phyloP scores from a whole-genome alignment of 2,113 vertebrate species.

The Entelurus aequoreus region DNA sequence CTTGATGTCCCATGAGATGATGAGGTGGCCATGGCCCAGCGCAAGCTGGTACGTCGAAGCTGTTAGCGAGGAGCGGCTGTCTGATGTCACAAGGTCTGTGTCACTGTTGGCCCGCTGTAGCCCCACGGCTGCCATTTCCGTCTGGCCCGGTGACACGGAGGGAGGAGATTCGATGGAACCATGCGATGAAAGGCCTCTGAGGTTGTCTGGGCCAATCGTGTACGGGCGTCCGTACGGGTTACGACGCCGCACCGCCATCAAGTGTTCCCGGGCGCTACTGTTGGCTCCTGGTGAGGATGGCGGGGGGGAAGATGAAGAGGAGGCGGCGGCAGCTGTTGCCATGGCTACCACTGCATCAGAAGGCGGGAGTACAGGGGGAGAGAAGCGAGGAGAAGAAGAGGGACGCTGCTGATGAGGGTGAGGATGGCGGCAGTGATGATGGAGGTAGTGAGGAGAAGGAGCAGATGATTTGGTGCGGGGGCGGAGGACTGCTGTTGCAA shows the following conservation, averaged over 20 bases:
- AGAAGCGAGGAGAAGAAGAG: slow-evolving; percentile 19
- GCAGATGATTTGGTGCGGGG: slow-evolving; percentile 51
- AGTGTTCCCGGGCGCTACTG: slow-evolving; percentile 85
- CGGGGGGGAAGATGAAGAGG: slow-evolving; percentile 30
- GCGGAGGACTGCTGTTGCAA: slow-evolving; percentile 61
- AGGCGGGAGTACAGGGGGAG: slow-evolving; percentile 32
- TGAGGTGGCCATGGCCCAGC: slow-evolving; percentile 85
- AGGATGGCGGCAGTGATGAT: slow-evolving; percentile 12
- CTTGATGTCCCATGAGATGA: slow-evolving; percentile 99
- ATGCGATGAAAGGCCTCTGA: slow-evolving; percentile 79
- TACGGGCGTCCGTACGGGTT: slow-evolving; percentile 83
- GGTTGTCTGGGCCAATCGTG: slow-evolving; percentile 87
- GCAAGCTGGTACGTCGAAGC: slow-evolving; percentile 91
- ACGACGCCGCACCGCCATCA: slow-evolving; percentile 83
- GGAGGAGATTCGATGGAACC: slow-evolving; percentile 20
- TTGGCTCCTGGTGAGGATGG: slow-evolving; percentile 39
- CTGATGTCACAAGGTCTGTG: slow-evolving; percentile 91
- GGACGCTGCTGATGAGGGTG: slow-evolving; percentile 44
- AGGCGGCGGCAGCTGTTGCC: slow-evolving; percentile 71
- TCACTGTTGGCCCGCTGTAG: slow-evolving; percentile 93
- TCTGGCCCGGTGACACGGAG: slow-evolving; percentile 20
- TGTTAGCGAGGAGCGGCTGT: slow-evolving; percentile 92
- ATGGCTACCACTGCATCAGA: slow-evolving; percentile 52
- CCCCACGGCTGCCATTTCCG: slow-evolving; percentile 59
- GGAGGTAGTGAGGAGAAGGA: slow-evolving; percentile 25